A percentile compares a stretch with the other conserved stretches of the same genome.
phyloP scores from a whole-genome alignment of 2,113 vertebrate species.

The Cyanistes caeruleus region DNA sequence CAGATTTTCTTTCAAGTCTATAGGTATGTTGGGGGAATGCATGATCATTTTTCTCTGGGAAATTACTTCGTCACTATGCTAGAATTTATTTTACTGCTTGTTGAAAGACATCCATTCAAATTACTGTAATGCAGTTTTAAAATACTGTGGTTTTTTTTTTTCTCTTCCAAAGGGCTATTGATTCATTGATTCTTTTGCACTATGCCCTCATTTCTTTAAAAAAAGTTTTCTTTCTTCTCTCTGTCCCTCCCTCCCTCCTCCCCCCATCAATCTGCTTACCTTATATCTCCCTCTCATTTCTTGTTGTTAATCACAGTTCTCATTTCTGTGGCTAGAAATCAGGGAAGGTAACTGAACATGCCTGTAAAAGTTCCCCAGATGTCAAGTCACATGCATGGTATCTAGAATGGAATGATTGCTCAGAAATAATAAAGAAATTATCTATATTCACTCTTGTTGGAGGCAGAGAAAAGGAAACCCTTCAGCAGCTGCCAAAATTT shows the following conservation, averaged over 20 bases:
- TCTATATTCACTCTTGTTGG: not conserved
- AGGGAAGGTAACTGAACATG: not conserved
- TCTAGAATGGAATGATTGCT: not conserved
- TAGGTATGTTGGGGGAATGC: not conserved
- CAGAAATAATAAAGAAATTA: not conserved
- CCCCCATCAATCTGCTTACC: not conserved
- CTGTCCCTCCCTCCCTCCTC: not conserved
- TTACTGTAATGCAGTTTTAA: not conserved
- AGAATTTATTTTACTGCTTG: not conserved
- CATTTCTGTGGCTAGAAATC: not conserved
- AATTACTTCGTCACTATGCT: not conserved
- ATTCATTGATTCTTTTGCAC: not conserved
- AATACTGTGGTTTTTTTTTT: not conserved
- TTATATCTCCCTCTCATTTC: not conserved
- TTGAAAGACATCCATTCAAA: not conserved
- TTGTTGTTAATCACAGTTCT: not conserved
- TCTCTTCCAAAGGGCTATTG: not conserved
- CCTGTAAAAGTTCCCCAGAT: not conserved
- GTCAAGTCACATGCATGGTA: not conserved
- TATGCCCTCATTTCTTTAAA: not conserved
- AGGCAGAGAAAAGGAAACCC: not conserved
- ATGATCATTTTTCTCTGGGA: not conserved
- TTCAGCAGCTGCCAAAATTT: conserved; percentile 2
- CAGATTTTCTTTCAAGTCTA: not conserved
- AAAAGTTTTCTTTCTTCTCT: not conserved